Conservation (phyloP, 2,888 invertebrate genomes). For the Eupithecia vulgata region DNA sequence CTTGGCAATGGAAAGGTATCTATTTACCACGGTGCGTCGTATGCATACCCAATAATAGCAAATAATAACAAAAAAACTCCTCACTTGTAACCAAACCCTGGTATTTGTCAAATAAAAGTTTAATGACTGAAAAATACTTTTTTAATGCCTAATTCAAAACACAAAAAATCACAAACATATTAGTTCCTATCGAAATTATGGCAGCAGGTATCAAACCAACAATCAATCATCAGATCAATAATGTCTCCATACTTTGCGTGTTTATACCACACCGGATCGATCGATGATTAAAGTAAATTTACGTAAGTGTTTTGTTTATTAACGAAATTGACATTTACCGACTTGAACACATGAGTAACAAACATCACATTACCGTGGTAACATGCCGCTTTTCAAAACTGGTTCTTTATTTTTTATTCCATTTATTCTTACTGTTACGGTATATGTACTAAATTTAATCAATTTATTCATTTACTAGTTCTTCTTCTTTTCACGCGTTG, state of each 20-base stretch:
- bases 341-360: not conserved
- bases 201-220: slow-evolving; percentile 6
- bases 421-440: not conserved
- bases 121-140: no score
- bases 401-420: not conserved
- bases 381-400: not conserved
- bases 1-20: no score
- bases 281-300: slow-evolving; percentile 10
- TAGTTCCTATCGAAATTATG: not conserved
- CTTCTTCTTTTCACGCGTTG: no score
- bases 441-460: not conserved
- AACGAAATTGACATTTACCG: not conserved
- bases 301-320: slow-evolving; percentile 22
- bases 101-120: no score
- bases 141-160: no score
- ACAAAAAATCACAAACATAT: no score
- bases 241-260: slow-evolving; percentile 53
- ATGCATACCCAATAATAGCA: no score
- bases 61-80: no score
- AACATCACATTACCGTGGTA: no score
- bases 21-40: no score
- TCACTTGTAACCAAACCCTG: no score
- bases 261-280: slow-evolving; percentile 58
- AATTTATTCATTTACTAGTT: not conserved
- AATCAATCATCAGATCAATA: slow-evolving; percentile 60